These are phyloP conservation scores for Desmophyllum pertusum DNA, from an alignment of 92 coral and sea anemone genomes.

Conservation along the genomic window DNA sequence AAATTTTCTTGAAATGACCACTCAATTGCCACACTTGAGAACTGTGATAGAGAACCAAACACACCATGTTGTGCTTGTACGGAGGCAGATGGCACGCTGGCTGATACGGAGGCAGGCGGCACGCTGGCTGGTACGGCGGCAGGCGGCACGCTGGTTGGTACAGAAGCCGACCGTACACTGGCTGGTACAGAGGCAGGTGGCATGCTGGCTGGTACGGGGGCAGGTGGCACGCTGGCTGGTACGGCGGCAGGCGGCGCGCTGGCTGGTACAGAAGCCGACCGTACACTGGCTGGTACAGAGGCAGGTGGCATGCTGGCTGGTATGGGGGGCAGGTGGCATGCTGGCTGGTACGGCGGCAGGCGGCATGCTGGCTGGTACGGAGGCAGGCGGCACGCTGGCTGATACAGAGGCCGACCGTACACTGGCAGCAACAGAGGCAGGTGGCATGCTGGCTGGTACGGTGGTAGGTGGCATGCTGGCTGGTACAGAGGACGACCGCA, in stretches of 20 bases:
- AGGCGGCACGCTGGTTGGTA: neutral
- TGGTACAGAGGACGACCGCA: neutral
- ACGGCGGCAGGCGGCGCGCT: neutral
- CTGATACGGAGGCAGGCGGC: neutral
- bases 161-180: neutral
- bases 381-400: neutral
- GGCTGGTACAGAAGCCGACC: neutral
- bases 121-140: neutral
- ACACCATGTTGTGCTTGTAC: neutral
- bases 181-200: no score
- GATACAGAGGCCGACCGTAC: neutral
- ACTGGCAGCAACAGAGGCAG: neutral
- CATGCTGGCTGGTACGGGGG: neutral
- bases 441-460: neutral
- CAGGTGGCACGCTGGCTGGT: no score
- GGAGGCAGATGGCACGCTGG: no score
- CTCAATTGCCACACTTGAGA: neutral
- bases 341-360: neutral
- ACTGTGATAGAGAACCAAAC: neutral
- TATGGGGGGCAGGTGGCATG: neutral
- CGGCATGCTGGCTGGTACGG: neutral
- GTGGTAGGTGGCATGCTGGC: neutral
- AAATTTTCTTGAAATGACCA: neutral
- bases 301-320: neutral
- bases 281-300: no score